Evolutionary conservation across 2,797 vertebrate species (phyloP).

Genomic region (Chrysolophus pictus): DNA sequence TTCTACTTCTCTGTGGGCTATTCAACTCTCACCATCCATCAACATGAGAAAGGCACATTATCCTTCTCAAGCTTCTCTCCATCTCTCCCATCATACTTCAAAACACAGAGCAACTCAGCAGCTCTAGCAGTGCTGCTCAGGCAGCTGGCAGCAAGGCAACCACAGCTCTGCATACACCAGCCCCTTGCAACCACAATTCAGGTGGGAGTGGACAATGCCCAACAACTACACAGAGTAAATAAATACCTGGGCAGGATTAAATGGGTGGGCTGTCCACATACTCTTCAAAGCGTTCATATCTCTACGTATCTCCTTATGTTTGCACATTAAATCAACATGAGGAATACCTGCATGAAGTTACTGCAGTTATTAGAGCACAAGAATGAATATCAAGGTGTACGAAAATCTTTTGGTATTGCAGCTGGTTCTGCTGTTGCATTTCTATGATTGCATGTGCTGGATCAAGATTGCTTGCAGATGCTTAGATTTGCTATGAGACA

Average conservation of each 20-base stretch:
- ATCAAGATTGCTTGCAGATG: not conserved
- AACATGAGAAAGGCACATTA: fast-evolving
- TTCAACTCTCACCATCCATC: not conserved
- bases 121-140: not conserved
- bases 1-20: not conserved
- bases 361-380: fast-evolving
- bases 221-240: not conserved
- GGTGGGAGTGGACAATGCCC: too few relatives aligned
- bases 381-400: fast-evolving
- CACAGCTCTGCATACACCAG: not conserved
- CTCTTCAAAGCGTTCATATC: not conserved
- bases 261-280: not conserved
- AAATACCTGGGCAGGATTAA: not conserved
- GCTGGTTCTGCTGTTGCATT: not conserved
- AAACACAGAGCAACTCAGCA: not conserved
- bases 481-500: not conserved
- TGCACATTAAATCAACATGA: not conserved
- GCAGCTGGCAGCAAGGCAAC: not conserved
- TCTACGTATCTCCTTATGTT: not conserved
- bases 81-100: not conserved
- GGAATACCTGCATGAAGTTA: fast-evolving
- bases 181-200: fast-evolving
- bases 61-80: not conserved
- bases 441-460: not conserved
- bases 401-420: not conserved